Percentiles rank a stretch among this genome's conserved stretches.
Evolutionary conservation across 2,888 invertebrate genomes (phyloP).

Genomic region (Andrena trimmerana): DNA sequence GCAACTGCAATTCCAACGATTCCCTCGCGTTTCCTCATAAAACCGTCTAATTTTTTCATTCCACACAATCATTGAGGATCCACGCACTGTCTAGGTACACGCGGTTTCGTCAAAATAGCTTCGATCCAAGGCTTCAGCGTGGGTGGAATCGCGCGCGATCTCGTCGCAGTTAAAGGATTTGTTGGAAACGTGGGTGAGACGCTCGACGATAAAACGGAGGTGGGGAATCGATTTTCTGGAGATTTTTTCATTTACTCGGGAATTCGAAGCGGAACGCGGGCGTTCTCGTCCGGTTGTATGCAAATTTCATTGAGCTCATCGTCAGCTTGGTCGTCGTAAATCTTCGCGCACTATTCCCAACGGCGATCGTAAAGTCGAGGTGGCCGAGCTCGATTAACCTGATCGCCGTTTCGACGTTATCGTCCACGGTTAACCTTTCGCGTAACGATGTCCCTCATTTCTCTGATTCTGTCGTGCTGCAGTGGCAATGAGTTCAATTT

Average conservation of each 20-base stretch:
- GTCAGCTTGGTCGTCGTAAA: constrained; percentile 7
- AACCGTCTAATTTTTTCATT: not conserved
- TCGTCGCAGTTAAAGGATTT: not conserved
- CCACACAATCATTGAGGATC: constrained; percentile 20
- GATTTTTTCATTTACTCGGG: constrained; percentile 24
- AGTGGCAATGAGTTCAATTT: not conserved
- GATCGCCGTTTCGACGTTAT: constrained; percentile 17
- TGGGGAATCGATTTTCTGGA: constrained; percentile 2
- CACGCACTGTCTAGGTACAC: not conserved
- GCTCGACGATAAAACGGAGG: constrained; percentile 15
- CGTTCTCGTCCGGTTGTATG: constrained; percentile 19
- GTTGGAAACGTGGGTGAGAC: constrained; percentile 20
- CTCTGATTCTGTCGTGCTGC: not conserved
- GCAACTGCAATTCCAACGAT: not conserved
- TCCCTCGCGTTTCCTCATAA: not conserved
- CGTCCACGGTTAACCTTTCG: constrained; percentile 5
- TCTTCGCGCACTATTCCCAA: not conserved
- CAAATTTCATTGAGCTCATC: constrained; percentile 33
- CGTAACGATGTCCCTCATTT: constrained; percentile 1
- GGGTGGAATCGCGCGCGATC: constrained; percentile 7
- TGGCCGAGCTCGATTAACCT: constrained; percentile 15
- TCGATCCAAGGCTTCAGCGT: constrained; percentile 17
- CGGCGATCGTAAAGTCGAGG: constrained; percentile 24
- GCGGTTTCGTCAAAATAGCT: constrained; percentile 1
- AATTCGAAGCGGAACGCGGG: not conserved